Percentiles rank a stretch among this genome's conserved stretches.
These are phyloP conservation scores for Prunella himalayana DNA, from an alignment of 2,113 vertebrate species.

Conservation along the genomic window DNA sequence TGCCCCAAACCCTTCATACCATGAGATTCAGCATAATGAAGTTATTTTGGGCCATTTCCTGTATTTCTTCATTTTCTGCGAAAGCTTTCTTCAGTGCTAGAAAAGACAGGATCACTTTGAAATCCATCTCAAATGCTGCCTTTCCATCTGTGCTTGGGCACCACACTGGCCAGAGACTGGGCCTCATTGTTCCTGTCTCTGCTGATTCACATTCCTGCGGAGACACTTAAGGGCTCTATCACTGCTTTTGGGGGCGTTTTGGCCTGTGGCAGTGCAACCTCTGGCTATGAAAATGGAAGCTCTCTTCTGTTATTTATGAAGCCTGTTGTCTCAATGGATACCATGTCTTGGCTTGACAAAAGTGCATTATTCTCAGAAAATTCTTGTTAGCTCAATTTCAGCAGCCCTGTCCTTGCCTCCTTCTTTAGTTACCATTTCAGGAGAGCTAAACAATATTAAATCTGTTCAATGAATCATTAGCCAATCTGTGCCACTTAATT, in stretches of 20 bases:
- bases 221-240: neutral
- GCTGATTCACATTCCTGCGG: neutral
- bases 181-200: neutral
- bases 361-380: conserved; percentile 39
- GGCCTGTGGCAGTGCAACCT: neutral
- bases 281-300: neutral
- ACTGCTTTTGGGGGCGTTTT: neutral
- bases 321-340: neutral
- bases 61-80: conserved; percentile 73
- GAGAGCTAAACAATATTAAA: conserved; percentile 25
- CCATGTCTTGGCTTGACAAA: neutral
- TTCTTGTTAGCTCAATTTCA: conserved; percentile 21
- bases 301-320: neutral
- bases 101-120: neutral
- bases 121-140: neutral
- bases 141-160: neutral
- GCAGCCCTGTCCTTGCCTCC: neutral
- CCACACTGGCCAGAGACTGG: neutral
- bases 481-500: neutral
- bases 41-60: conserved; percentile 83
- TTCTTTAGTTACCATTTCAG: conserved; percentile 37
- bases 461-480: neutral
- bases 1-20: conserved; percentile 59
- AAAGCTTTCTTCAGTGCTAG: conserved; percentile 86
- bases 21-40: conserved; percentile 89